Base-by-base conservation (phyloP, 2,888 invertebrate species). In the Sepiola atlantica region DNA sequence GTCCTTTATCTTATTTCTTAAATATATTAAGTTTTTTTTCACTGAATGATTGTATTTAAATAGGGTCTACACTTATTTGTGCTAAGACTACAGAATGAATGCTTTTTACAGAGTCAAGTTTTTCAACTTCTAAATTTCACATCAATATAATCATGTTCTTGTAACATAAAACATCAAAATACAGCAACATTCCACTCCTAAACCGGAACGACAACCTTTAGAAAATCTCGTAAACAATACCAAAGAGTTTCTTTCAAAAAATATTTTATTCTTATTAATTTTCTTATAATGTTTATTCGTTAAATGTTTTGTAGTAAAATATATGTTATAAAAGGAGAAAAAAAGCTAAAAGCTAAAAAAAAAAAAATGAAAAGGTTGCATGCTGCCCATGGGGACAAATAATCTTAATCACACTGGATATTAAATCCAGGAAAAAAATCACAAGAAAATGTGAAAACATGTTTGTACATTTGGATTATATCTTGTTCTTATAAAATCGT, bases 1-100 rank as follows among this genome's bases (percentile, higher is more conserved):
- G 3, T 77, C 77, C n/a, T 77, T 16, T 77, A 77, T 77, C n/a
- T n/a, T 2, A 77, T 77, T 77, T 18, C 77, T 77, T n/a, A 77
- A 77, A 32, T n/a, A n/a, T n/a, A 77, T n/a, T 77, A 12, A 77
- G n/a, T 16, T 77, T 77, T 77, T 61, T 77, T 77, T 32, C 77
- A 77, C 77, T 14, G n/a, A 77, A 77, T 77, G 77, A 77, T 77
- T 77, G n/a, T 24, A 77, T 77, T 77, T 32, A 77, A 6, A 32
- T 77, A 77, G 77, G 77, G n/a, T 77, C n/a, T 77, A 77, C 77
- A 77, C 77, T 77, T 77, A 77, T n/a, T 77, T 77, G 77, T 77
- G 77, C 77, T 77, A 32, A 77, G 77, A 18, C 77, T 77, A 77
- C 32, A 77, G n/a, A 77, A 77, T 77, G n/a, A 32, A 77, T 32